Evolutionary conservation across 64 coral and sea anemone genomes (phyloP).

Genomic region (Stichodactyla helianthus): DNA sequence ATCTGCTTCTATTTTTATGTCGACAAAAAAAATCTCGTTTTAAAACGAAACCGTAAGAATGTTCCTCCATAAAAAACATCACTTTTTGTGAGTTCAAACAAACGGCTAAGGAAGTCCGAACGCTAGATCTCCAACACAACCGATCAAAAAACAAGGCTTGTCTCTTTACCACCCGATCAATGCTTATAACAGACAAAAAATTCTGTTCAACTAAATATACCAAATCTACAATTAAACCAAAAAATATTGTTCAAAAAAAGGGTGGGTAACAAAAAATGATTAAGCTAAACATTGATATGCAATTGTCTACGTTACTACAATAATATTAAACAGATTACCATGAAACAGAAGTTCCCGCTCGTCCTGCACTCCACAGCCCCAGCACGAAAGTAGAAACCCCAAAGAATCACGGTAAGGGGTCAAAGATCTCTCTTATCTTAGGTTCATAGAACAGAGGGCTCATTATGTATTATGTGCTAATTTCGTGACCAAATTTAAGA

Average conservation of each 20-base stretch:
- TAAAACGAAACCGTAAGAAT: neutral
- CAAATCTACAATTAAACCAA: neutral
- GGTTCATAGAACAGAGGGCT: neutral
- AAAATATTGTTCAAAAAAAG: neutral
- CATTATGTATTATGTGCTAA: neutral
- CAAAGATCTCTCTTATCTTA: neutral
- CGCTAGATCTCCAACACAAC: neutral
- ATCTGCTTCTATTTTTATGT: neutral
- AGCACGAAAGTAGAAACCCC: neutral
- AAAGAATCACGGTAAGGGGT: conserved; percentile 6
- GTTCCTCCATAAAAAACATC: neutral
- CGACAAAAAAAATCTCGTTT: neutral
- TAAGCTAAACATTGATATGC: neutral
- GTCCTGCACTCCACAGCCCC: neutral
- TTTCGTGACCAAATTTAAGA: neutral
- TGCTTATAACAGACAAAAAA: neutral
- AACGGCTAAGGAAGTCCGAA: neutral
- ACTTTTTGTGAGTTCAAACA: neutral
- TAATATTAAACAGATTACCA: conserved; percentile 22
- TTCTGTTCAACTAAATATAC: neutral
- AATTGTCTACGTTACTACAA: neutral
- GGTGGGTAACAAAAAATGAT: neutral
- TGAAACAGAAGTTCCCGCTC: conserved; percentile 18
- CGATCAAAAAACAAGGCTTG: neutral
- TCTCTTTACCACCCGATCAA: neutral